Conservation (phyloP, 2,888 invertebrate species). For the Lycocerus yunnanus region DNA sequence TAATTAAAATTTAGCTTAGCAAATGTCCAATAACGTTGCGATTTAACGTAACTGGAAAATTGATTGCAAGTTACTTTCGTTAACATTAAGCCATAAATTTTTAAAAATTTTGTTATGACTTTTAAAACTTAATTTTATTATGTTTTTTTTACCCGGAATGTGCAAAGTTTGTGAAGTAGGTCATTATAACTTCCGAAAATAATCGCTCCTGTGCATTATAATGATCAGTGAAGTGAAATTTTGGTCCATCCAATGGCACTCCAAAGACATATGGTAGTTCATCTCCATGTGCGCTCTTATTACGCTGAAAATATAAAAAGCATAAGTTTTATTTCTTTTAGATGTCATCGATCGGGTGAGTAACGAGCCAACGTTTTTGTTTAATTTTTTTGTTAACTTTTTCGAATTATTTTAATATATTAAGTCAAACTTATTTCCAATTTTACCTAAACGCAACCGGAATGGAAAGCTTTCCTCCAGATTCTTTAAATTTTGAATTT, state of each 20-base stretch:
- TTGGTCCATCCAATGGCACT: constrained; percentile 71
- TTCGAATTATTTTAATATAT: not conserved
- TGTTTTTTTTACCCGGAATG: constrained; percentile 77
- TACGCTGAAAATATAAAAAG: constrained; percentile 59
- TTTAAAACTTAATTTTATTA: not conserved
- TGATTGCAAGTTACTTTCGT: not conserved
- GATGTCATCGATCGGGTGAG: not conserved
- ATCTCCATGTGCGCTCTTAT: constrained; percentile 81
- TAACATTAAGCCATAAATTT: constrained; percentile 12
- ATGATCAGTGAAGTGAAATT: constrained; percentile 71
- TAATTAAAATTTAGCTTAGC: constrained; percentile 12
- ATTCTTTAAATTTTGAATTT: not conserved
- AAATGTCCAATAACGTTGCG: constrained; percentile 3
- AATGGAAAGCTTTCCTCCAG: not conserved
- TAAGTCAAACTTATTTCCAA: too few relatives aligned
- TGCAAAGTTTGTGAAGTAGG: constrained; percentile 89
- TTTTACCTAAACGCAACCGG: too few relatives aligned
- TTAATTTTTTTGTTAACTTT: not conserved
- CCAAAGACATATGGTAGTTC: constrained; percentile 88
- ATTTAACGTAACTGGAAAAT: not conserved
- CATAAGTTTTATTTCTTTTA: not conserved
- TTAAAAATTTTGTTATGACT: not conserved
- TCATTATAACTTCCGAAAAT: constrained; percentile 85
- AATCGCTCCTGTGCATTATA: constrained; percentile 79
- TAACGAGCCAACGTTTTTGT: not conserved